phyloP scores from a whole-genome alignment of 2,888 invertebrate genomes.

The Plagodis dolabraria region DNA sequence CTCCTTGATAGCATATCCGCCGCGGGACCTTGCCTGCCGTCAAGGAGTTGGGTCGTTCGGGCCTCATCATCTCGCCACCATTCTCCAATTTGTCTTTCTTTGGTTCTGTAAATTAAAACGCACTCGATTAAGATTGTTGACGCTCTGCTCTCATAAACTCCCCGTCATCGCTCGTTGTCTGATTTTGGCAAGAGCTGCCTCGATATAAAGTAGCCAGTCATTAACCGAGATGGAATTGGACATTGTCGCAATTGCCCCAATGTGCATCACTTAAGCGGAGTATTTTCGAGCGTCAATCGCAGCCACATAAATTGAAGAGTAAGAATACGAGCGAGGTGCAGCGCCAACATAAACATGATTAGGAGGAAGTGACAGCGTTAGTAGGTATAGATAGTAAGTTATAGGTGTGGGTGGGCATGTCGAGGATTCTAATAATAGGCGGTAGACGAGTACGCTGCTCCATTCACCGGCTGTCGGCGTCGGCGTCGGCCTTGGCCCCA shows the following conservation, averaged over 20 bases:
- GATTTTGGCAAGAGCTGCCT: conserved; percentile 22
- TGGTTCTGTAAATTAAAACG: conserved; percentile 89
- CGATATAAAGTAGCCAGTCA: conserved; percentile 19
- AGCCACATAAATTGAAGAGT: neutral
- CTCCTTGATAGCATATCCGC: conserved; percentile 92
- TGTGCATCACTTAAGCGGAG: neutral
- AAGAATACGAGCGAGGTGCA: conserved; percentile 3
- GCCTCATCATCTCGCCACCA: conserved; percentile 85
- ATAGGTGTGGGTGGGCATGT: conserved; percentile 46
- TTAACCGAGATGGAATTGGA: conserved; percentile 23
- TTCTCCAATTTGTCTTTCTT: conserved; percentile 96
- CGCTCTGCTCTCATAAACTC: neutral
- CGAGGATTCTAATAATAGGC: conserved; percentile 69
- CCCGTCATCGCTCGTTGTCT: conserved; percentile 9
- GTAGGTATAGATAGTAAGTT: conserved; percentile 19
- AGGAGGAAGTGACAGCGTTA: conserved; percentile 11
- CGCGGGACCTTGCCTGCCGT: conserved; percentile 91
- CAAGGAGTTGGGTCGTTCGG: conserved; percentile 92
- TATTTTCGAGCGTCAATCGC: conserved; percentile 3
- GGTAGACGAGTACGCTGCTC: conserved; percentile 67
- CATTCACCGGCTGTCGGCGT: conserved; percentile 67
- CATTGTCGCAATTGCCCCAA: conserved; percentile 15
- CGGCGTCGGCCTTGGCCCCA: conserved; percentile 69
- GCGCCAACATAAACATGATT: conserved; percentile 19
- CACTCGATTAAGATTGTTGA: conserved; percentile 30